These are phyloP conservation scores for Scophthalmus maximus DNA, from an alignment of 2,113 vertebrate genomes.

Conservation along the genomic window DNA sequence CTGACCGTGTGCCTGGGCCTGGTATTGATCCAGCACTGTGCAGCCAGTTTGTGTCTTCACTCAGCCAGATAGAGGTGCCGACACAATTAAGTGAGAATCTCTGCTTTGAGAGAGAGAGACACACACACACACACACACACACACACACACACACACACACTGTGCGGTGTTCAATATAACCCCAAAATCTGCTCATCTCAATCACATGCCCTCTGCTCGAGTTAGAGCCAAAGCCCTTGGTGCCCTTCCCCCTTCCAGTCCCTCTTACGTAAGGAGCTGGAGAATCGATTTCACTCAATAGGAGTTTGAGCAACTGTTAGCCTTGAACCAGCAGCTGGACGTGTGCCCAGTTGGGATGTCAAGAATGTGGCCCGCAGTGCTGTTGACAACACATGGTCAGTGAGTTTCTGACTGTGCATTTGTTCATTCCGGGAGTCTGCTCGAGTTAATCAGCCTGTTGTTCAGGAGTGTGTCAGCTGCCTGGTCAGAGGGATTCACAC, in stretches of 20 bases:
- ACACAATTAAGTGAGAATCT: slow-evolving; percentile 63
- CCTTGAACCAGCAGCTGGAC: slow-evolving; percentile 61
- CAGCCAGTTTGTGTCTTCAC: slow-evolving; percentile 62
- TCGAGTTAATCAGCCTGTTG: slow-evolving; percentile 73
- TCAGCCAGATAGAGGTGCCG: slow-evolving; percentile 57
- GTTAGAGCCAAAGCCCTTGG: slow-evolving; percentile 24
- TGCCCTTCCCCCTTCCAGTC: slow-evolving; percentile 8
- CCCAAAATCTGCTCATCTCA: slow-evolving; percentile 33
- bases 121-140: slow-evolving; percentile 19
- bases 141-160: slow-evolving; percentile 20
- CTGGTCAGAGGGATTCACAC: slow-evolving; percentile 67
- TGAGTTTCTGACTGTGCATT: slow-evolving; percentile 64
- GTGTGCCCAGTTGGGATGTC: slow-evolving; percentile 57
- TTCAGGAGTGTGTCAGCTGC: slow-evolving; percentile 78
- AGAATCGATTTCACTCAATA: slow-evolving; percentile 57
- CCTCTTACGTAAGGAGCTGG: slow-evolving; percentile 49
- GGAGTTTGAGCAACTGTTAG: slow-evolving; percentile 61
- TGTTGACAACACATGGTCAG: slow-evolving; percentile 73
- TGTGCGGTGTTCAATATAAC: slow-evolving; percentile 10
- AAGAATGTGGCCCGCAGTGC: slow-evolving; percentile 70
- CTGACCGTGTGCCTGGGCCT: slow-evolving; percentile 54
- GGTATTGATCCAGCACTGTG: slow-evolving; percentile 63
- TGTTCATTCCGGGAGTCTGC: slow-evolving; percentile 57
- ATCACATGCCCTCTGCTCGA: slow-evolving; percentile 39
- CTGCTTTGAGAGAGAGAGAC: slow-evolving; percentile 30